Base-by-base conservation (phyloP, 1,140 invertebrate species). In the Drosophila tropicalis region DNA sequence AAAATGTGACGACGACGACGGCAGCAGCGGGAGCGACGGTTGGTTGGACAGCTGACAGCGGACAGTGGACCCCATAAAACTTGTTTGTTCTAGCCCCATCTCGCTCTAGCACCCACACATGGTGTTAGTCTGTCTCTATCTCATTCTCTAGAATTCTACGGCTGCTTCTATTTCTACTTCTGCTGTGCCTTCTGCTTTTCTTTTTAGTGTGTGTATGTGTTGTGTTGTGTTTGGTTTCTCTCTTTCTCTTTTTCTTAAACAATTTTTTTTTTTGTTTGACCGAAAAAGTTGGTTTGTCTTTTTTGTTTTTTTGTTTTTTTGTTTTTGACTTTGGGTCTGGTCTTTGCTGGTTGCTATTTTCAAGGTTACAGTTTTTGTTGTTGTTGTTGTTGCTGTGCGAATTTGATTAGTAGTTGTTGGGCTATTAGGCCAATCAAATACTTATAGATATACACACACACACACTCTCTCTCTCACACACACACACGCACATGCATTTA, bases 321-420 rank as follows among this genome's bases (percentile, higher is more conserved):
- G 57, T 32, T 72, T 71, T 73, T 72, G 71, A 51, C 61, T 62
- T 65, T 57, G 5, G 66, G 67, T 69, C 74, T 69, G 36, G 67
- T 12, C 36, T 39, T 58, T 58, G 29, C 40, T 44, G 62, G 51
- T 83, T 81, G 79, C 89, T 90, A 91, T 91, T 91, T 80, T 91
- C 89, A 91, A 91, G 87, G 89, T 85, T 91, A 87, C 63, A 70
- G 39, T 73, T 87, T 75, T 87, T 85, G 22, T 25, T 25, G 22
- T 25, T 25, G 22, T 29, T 29, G 5, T 29, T 29, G 5, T 51
- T 51, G 5, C 22, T 51, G 44, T 51, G 44, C 44, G 19, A 51
- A 51, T 51, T 51, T 51, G 44, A 51, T 51, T 51, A 51, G 44
- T 51, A 51, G 44, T 51, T 51, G 44, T 12, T 39, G 10, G 36